Percentiles rank a stretch among this genome's conserved stretches.
These are phyloP conservation scores for Acleris holmiana DNA, from an alignment of 2,888 invertebrate species.

Conservation along the genomic window DNA sequence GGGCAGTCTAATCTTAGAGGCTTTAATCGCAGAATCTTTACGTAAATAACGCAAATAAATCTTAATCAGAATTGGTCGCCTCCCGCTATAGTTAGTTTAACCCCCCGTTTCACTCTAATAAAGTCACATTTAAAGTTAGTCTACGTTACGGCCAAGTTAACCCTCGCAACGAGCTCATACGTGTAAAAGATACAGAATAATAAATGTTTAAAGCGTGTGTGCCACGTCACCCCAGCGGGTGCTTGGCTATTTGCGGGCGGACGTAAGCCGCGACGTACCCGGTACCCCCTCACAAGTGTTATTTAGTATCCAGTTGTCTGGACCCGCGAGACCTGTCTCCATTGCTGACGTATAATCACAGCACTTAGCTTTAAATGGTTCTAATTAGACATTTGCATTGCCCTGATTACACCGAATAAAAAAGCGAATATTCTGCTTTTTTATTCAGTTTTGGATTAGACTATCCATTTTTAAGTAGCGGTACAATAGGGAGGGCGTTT, in stretches of 20 bases:
- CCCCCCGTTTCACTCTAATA: too few relatives aligned
- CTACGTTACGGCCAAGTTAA: background rate
- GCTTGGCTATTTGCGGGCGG: conserved; percentile 52
- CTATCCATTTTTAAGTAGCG: too few relatives aligned
- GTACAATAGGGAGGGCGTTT: too few relatives aligned
- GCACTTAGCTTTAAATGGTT: conserved; percentile 36
- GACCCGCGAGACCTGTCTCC: conserved; percentile 41
- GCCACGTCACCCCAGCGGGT: conserved; percentile 41
- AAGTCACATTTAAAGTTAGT: background rate
- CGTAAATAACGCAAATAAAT: too few relatives aligned
- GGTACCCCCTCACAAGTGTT: conserved; percentile 44
- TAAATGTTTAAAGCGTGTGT: conserved; percentile 15
- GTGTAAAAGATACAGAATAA: conserved; percentile 16
- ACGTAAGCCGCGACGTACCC: conserved; percentile 38
- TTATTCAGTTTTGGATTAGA: too few relatives aligned
- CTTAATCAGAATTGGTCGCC: too few relatives aligned
- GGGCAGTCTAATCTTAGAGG: too few relatives aligned
- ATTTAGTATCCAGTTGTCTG: conserved; percentile 49
- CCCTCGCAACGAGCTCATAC: conserved; percentile 11
- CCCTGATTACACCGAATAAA: too few relatives aligned
- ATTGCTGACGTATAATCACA: conserved; percentile 20
- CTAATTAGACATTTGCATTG: too few relatives aligned
- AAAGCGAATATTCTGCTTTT: too few relatives aligned
- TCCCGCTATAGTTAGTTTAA: too few relatives aligned
- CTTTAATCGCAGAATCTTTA: too few relatives aligned